Evolutionary conservation across 2,113 vertebrate species (phyloP).

Genomic region (Notothenia rossii): DNA sequence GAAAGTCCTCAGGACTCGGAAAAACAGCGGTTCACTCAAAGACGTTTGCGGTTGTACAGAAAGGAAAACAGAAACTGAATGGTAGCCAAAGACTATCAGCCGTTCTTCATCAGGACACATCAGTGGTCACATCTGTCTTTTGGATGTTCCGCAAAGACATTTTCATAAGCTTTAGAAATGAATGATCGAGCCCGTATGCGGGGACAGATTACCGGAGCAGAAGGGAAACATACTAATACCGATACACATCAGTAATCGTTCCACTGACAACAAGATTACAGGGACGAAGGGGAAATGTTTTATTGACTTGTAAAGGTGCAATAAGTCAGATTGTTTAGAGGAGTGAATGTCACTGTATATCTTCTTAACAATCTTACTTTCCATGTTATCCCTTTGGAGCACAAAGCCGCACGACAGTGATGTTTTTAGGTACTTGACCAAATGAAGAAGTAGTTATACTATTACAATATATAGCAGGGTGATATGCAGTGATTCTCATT

Average conservation of each 20-base stretch:
- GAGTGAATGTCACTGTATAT: too few species aligned
- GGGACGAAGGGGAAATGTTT: not conserved
- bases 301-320: conserved; percentile 14
- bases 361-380: not conserved
- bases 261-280: conserved; percentile 43
- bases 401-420: not conserved
- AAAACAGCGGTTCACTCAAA: conserved; percentile 35
- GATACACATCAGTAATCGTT: conserved; percentile 11
- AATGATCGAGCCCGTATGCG: not conserved
- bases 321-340: not conserved
- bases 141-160: conserved; percentile 44
- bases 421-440: not conserved
- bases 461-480: not conserved
- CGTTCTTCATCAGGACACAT: conserved; percentile 30
- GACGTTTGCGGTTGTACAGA: conserved; percentile 10
- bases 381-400: not conserved
- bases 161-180: conserved; percentile 50
- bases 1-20: not conserved
- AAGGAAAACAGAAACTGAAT: conserved; percentile 40
- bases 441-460: not conserved
- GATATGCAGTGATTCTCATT: not conserved
- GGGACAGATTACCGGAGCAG: conserved; percentile 30
- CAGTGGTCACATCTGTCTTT: conserved; percentile 45
- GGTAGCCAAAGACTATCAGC: conserved; percentile 36
- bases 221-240: not conserved